Percentiles rank a stretch among this genome's conserved stretches.
These are phyloP conservation scores for Picus viridis DNA, from an alignment of 2,797 vertebrate species.

Conservation along the genomic window DNA sequence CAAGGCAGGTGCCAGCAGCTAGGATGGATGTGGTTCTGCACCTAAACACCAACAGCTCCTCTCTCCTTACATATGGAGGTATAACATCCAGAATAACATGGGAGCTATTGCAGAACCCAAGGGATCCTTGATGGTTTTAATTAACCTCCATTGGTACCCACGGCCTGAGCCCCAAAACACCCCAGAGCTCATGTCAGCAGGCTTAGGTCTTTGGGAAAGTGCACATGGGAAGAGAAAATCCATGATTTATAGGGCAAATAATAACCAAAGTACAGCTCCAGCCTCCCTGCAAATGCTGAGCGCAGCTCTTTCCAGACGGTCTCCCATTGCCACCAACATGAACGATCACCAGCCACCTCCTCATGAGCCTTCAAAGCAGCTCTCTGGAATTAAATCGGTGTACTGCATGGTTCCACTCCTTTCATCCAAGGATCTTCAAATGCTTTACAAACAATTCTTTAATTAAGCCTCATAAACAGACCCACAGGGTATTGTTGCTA, in stretches of 20 bases:
- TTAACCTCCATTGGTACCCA: background rate
- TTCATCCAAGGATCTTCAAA: conserved; percentile 7
- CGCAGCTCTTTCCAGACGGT: background rate
- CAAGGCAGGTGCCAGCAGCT: background rate
- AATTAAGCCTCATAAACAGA: conserved; percentile 38
- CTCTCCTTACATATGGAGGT: accelerated
- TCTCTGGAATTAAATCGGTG: background rate
- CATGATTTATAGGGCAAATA: background rate
- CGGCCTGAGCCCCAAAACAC: background rate
- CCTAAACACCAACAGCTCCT: background rate
- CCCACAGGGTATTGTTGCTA: background rate
- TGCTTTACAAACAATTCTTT: conserved; percentile 17
- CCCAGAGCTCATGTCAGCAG: accelerated
- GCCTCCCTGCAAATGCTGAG: background rate
- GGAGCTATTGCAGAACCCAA: background rate
- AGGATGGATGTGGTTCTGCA: background rate
- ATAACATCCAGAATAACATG: accelerated
- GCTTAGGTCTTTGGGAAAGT: background rate
- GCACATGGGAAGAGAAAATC: background rate
- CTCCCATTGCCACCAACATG: background rate
- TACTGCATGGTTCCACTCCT: background rate
- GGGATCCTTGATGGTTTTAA: accelerated
- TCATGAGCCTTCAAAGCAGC: background rate
- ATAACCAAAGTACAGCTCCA: background rate
- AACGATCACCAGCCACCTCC: background rate